Conservation (phyloP, 2,888 invertebrate genomes). For the Andrena trimmerana region DNA sequence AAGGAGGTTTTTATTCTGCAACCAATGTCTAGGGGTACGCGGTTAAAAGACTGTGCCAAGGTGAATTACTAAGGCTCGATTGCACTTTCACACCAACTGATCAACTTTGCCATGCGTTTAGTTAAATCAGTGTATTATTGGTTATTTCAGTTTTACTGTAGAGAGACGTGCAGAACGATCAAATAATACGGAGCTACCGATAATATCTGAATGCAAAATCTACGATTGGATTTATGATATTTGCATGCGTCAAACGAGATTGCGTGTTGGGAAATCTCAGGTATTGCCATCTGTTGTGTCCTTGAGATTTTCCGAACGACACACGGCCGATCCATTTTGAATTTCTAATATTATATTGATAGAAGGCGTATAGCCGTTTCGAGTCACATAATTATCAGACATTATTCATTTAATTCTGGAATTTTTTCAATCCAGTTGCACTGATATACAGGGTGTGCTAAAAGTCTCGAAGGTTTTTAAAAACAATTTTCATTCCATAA, state of each 20-base stretch:
- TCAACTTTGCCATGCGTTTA: conserved; percentile 2
- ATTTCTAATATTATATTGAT: conserved; percentile 1
- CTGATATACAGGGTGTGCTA: too few relatives aligned
- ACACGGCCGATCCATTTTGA: not conserved
- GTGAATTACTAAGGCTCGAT: conserved; percentile 29
- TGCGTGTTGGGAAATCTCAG: conserved; percentile 10
- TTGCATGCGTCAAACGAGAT: conserved; percentile 12
- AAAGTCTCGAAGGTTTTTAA: too few relatives aligned
- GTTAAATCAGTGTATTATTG: conserved; percentile 6
- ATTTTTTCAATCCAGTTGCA: too few relatives aligned
- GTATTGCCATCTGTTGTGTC: conserved; percentile 2
- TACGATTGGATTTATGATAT: not conserved
- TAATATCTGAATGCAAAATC: conserved; percentile 5
- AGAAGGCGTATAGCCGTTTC: not conserved
- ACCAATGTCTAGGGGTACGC: conserved; percentile 18
- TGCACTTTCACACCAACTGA: conserved; percentile 35
- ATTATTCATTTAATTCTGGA: too few relatives aligned
- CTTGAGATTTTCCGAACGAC: conserved; percentile 14
- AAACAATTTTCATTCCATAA: too few relatives aligned
- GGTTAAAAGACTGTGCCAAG: conserved; percentile 52
- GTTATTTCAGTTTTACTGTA: not conserved
- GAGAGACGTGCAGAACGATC: not conserved
- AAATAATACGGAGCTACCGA: not conserved
- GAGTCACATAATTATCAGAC: too few relatives aligned
- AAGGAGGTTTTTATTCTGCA: conserved; percentile 28